phyloP scores from a whole-genome alignment of 1,140 invertebrate species.

The Orchesella cincta region DNA sequence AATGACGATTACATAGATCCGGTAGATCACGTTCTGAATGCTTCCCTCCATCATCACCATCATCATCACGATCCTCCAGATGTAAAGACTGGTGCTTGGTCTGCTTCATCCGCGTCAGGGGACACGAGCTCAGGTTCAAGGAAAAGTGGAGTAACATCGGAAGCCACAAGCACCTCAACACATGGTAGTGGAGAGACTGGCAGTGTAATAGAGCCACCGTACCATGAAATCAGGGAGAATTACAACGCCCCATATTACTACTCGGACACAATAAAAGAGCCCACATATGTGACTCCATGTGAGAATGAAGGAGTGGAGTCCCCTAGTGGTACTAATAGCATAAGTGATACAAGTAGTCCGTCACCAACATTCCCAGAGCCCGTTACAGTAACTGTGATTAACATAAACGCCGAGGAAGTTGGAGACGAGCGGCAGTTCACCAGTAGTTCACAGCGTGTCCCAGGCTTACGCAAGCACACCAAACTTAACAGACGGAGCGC shows the following conservation, averaged over 20 bases:
- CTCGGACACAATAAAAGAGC: slow-evolving; percentile 44
- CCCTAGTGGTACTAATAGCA: neutral
- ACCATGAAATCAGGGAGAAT: slow-evolving; percentile 42
- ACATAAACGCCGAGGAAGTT: neutral
- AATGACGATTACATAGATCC: slow-evolving; percentile 47
- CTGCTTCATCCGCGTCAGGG: neutral
- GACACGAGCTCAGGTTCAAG: slow-evolving; percentile 1
- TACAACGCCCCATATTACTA: slow-evolving; percentile 50
- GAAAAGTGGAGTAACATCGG: slow-evolving; percentile 19
- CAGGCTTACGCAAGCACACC: neutral
- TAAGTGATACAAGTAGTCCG: neutral
- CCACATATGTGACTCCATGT: slow-evolving; percentile 3
- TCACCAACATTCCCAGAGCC: neutral
- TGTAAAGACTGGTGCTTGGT: neutral
- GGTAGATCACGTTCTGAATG: slow-evolving; percentile 25
- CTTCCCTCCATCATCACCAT: neutral
- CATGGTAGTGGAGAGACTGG: neutral
- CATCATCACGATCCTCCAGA: too few relatives aligned
- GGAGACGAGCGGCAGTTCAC: neutral
- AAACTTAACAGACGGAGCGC: slow-evolving; percentile 17
- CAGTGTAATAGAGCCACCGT: slow-evolving; percentile 39
- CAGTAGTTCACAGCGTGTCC: neutral
- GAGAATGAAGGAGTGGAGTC: slow-evolving; percentile 14
- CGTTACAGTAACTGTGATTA: slow-evolving; percentile 5
- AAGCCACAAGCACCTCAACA: neutral